Evolutionary conservation across 1,140 invertebrate species (phyloP).

Genomic region (Hypsibius dujardini): DNA sequence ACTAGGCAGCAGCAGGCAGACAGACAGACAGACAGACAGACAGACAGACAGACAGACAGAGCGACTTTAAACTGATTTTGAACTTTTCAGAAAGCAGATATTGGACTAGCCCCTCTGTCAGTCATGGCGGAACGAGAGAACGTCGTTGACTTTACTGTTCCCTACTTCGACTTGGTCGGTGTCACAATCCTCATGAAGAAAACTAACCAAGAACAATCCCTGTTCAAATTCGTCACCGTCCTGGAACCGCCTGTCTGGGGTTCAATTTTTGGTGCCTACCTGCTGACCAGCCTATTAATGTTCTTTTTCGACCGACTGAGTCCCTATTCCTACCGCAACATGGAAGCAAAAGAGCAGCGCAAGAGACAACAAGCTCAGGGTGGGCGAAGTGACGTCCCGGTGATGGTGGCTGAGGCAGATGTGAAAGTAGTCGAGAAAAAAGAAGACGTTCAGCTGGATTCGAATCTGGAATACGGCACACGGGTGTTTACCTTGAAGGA

Average conservation of each 20-base stretch:
- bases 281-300: slow-evolving; percentile 81
- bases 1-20: no score
- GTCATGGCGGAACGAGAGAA: slow-evolving; percentile 87
- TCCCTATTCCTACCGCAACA: slow-evolving; percentile 59
- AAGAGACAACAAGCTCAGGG: background rate
- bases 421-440: slow-evolving; percentile 17
- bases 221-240: slow-evolving; percentile 92
- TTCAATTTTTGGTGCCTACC: slow-evolving; percentile 81
- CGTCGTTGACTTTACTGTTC: slow-evolving; percentile 82
- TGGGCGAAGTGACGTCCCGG: no score
- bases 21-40: no score
- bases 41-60: no score
- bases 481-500: slow-evolving; percentile 85
- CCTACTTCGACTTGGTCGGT: slow-evolving; percentile 83
- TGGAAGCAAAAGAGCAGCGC: slow-evolving; percentile 1
- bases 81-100: slow-evolving; percentile 51
- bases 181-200: slow-evolving; percentile 77
- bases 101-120: slow-evolving; percentile 63
- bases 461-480: slow-evolving; percentile 68
- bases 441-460: slow-evolving; percentile 80
- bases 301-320: slow-evolving; percentile 89
- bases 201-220: slow-evolving; percentile 48
- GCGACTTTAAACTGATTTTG: slow-evolving; percentile 19
- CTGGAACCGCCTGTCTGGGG: slow-evolving; percentile 88
- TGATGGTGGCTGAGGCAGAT: background rate